Evolutionary conservation across 2,113 vertebrate species (phyloP).

Genomic region (Dromaius novaehollandiae): DNA sequence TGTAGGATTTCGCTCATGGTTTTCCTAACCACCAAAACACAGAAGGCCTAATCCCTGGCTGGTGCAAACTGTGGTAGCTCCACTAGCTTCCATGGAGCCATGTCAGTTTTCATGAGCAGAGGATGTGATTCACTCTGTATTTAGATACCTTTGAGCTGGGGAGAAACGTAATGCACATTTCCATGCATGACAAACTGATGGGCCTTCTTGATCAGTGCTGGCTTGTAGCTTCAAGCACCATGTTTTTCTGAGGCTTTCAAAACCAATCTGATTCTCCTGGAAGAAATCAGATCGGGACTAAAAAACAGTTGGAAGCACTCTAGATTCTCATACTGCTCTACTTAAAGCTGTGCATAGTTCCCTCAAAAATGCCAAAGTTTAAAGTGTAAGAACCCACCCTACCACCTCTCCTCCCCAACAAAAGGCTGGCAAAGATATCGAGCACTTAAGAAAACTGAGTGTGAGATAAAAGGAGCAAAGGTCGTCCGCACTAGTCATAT

Average conservation of each 20-base stretch:
- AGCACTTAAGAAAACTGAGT: constrained; percentile 34
- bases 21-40: constrained; percentile 37
- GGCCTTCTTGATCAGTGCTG: neutral
- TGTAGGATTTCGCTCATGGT: neutral
- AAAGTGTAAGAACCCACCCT: neutral
- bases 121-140: neutral
- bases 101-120: neutral
- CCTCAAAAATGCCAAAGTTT: neutral
- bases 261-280: neutral
- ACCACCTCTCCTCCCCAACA: neutral
- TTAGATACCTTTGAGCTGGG: neutral
- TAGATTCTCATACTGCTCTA: constrained; percentile 23
- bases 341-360: neutral
- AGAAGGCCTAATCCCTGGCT: neutral
- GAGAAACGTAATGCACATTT: neutral
- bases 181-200: neutral
- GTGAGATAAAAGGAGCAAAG: constrained; percentile 47
- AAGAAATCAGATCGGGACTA: neutral
- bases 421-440: constrained; percentile 11
- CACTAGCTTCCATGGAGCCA: neutral
- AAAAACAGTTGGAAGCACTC: neutral
- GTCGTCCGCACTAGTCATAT: constrained; percentile 29
- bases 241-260: constrained; percentile 6
- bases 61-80: neutral
- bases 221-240: neutral